Evolutionary conservation across 2,888 invertebrate genomes (phyloP), one percentile per base, ranked within the genome.

Genomic region (Gortyna flavago): DNA sequence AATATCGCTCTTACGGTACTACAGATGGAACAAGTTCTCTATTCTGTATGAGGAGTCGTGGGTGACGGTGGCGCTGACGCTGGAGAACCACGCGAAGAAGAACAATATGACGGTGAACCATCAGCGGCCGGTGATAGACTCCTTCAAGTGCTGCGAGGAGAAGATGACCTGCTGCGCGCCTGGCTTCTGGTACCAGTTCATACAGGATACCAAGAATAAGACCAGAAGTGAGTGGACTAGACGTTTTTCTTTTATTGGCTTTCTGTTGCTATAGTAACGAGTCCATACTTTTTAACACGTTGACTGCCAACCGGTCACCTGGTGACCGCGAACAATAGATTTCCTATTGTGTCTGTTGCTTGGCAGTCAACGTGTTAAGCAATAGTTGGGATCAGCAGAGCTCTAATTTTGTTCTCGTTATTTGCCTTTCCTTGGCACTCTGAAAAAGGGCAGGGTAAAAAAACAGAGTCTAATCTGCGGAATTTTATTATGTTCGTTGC

Each of bases 11-110:
- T 97, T 99, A 90, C 97, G 98, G 77, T 98, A 99, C 96, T 99
- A 99, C 96, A 97, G 98, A 90, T 99, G 99, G 99, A 97, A 98
- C 89, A 99, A 99, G 94, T 99, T 99, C 95, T 98, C 99, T 38
- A 98, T 99, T 81, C 97, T 99, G 68, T 98, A 98, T 90, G 99
- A 99, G 93, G 98, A 98, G 90, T 97, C 97, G 8, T 98, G 98
- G 98, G 97, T 97, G 89, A 98, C 98, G 3, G 99, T 99, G 38
- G 99, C 99, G 0, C 96, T 98, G 87, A 98, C 98, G 2, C 95
- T 99, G 80, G 97, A 98, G 92, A 97, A 98, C 85, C 98, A 98
- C 93, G 99, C 99, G 0, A 96, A 97, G 88, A 96, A 97, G 87
- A 97, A 97, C 91, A 98, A 98, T 93, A 98, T 99, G 97, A 98